Evolutionary conservation across 2,888 invertebrate species (phyloP).

Genomic region (Agonopterix subpropinquella): DNA sequence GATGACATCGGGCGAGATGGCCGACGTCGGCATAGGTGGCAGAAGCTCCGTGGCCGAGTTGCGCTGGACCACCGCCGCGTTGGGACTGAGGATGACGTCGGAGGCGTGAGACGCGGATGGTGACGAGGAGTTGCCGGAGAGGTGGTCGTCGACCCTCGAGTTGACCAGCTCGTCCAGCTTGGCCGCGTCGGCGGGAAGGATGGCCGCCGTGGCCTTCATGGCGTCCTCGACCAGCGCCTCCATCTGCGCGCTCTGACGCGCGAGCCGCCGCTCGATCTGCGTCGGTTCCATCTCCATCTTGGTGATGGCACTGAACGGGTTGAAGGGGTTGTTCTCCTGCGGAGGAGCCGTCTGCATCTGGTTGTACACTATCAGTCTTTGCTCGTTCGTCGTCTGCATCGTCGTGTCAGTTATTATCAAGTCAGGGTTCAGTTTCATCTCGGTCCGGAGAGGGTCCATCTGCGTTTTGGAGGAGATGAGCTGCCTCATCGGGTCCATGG

Average conservation of each 20-base stretch:
- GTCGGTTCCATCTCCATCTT: constrained; percentile 53
- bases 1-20: constrained; percentile 75
- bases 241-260: constrained; percentile 63
- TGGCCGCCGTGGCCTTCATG: constrained; percentile 62
- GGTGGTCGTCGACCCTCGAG: constrained; percentile 55
- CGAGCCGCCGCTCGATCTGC: constrained; percentile 52
- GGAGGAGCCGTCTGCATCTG: constrained; percentile 27
- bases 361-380: constrained; percentile 41
- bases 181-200: constrained; percentile 57
- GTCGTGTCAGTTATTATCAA: constrained; percentile 44
- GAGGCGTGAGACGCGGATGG: constrained; percentile 48
- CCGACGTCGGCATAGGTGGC: constrained; percentile 37
- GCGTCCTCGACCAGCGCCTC: constrained; percentile 67
- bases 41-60: constrained; percentile 47
- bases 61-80: constrained; percentile 44
- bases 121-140: constrained; percentile 45
- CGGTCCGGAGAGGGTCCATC: constrained; percentile 34
- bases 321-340: constrained; percentile 33
- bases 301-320: constrained; percentile 55
- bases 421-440: constrained; percentile 52
- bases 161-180: constrained; percentile 78
- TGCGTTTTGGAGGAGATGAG: constrained; percentile 43
- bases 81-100: constrained; percentile 52
- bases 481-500: constrained; percentile 45
- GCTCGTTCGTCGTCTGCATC: constrained; percentile 24